Evolutionary conservation across 53 echinoderm and acorn worm species (phyloP), one percentile per base, ranked within the genome.

Genomic region (Patiria pectinifera): DNA sequence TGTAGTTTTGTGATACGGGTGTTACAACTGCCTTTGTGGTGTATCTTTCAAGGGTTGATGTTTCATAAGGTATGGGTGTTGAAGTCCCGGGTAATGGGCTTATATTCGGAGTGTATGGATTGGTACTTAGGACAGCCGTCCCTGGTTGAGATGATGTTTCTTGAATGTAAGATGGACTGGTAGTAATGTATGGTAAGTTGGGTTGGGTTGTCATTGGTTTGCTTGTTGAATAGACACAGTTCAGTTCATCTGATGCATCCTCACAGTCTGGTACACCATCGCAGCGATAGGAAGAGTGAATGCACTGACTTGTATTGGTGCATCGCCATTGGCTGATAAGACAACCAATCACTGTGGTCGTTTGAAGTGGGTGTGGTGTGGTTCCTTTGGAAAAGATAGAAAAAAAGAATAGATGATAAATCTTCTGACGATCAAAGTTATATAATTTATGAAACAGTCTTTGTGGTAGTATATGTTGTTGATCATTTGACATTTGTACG

Each of bases 271-370:
- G 43, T 7, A 89, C 53, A 6, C 93, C 94, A 83, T 97, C 96
- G 86, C 97, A 97, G 14, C 97, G 86, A 59, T 91, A 86, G 48
- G 78, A 76, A 22, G 90, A 62, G 45, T 88, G 60, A 59, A 97
- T 95, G 72, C 97, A 97, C 14, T 72, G 46, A 4, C 71, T 35
- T 13, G 84, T 46, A 69, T 94, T 84, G n/a, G 71, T 62, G 76
- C 97, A 97, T n/a, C 93, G 93, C 95, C 95, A 97, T 74, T 97
- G 94, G 85, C 93, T 91, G 63, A 93, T 85, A 21, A 85, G 59
- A 75, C 97, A 97, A 11, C 95, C 94, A 12, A 93, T 83, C 81
- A 90, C 84, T 53, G 92, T 92, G 35, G 96, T 95, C 80, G 95
- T 91, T 26, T 84, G 70, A 53, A 94, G 93, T 15, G 96, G 96